Conservation (phyloP, 2,797 vertebrate species). For the Kryptopterus vitreolus region DNA sequence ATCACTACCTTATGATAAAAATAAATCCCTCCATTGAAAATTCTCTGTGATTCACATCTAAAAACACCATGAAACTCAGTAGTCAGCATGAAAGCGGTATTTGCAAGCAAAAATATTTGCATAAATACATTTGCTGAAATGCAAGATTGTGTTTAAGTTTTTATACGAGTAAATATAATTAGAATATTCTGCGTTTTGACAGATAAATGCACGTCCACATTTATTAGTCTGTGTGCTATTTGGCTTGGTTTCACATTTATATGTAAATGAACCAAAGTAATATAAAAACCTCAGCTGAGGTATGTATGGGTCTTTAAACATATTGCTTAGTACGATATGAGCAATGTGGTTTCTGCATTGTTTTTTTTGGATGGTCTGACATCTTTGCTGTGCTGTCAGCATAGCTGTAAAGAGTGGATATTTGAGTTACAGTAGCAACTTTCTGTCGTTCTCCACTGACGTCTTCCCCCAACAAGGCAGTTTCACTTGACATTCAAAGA, state of each 20-base stretch:
- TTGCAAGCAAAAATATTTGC: background rate
- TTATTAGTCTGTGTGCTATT: background rate
- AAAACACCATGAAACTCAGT: background rate
- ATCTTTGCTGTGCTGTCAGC: background rate
- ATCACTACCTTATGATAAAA: background rate
- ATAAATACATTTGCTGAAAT: background rate
- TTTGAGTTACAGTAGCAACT: background rate
- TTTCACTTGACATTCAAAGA: background rate
- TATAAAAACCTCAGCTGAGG: background rate
- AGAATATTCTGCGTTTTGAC: background rate
- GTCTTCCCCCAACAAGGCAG: background rate
- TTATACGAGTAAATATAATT: background rate
- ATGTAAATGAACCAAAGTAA: background rate
- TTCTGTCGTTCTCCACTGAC: background rate
- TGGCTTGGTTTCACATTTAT: background rate
- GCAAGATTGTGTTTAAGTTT: too few relatives aligned
- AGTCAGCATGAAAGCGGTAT: background rate
- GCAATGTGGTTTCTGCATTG: background rate
- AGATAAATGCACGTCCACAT: background rate
- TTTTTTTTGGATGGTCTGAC: background rate
- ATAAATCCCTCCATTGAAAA: background rate
- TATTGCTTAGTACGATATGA: too few relatives aligned
- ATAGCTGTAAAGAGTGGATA: background rate
- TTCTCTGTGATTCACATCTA: background rate
- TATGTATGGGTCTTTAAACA: too few relatives aligned